These are phyloP conservation scores for Cervus canadensis DNA, from an alignment of 2,113 vertebrate species.

Conservation along the genomic window DNA sequence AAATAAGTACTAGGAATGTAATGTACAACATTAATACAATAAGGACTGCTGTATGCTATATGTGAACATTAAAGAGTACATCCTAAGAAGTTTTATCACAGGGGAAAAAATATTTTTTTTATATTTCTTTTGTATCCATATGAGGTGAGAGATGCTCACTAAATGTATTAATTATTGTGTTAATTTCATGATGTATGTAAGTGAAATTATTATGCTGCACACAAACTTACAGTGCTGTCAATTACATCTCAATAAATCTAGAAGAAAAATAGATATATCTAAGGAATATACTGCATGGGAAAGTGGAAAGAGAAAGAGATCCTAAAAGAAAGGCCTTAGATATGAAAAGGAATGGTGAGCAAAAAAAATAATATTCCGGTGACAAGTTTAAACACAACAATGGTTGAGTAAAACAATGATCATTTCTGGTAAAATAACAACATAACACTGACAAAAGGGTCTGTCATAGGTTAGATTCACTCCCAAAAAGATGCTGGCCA, in stretches of 20 bases:
- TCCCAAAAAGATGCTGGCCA: not conserved
- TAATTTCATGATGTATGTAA: not conserved
- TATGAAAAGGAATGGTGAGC: not conserved
- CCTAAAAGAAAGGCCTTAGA: not conserved
- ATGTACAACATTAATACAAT: not conserved
- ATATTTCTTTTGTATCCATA: not conserved
- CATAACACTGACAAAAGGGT: not conserved
- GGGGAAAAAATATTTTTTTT: not conserved
- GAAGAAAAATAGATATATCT: not conserved
- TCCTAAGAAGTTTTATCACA: not conserved
- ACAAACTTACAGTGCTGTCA: not conserved
- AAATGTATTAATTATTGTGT: not conserved
- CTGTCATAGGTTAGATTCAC: not conserved
- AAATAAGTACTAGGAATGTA: not conserved
- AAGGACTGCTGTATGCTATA: not conserved
- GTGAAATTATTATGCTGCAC: not conserved
- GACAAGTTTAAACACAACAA: not conserved
- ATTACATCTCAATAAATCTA: not conserved
- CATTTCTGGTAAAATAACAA: not conserved
- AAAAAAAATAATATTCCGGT: not conserved
- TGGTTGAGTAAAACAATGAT: not conserved
- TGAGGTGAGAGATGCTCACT: not conserved
- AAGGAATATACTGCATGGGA: not conserved
- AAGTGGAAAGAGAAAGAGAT: not conserved
- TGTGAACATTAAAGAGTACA: not conserved